Evolutionary conservation across 2,888 invertebrate species (phyloP), one percentile per base, ranked within the genome.

Genomic region (Synanthedon formicaeformis): DNA sequence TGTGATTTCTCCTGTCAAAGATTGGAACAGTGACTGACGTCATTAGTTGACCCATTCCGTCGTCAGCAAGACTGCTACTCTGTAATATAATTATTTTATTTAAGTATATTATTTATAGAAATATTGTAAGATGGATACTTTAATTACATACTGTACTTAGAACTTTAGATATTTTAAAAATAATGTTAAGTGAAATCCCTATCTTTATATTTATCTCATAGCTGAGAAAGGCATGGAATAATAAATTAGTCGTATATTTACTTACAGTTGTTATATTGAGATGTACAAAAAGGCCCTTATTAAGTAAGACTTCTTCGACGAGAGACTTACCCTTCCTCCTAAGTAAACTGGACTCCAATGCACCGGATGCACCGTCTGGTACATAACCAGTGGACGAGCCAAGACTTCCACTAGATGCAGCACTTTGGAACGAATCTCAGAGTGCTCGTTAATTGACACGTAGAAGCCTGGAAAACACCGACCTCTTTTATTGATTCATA

Each of bases 341-440:
- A 94, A 89, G 75, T 94, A 98, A 4, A 94, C 96, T 0, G 97
- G 95, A 61, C 97, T 97, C 99, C 99, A 99, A 64, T 97, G 94
- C 50, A 96, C 94, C 0, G 96, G 96, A 79, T 96, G 96, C 64
- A 95, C 92, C 49, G 93, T 93, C 75, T 96, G 94, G 74, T 96
- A 96, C 90, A 98, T 93, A 40, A 98, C 98, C 90, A 99, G 93
- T 0, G 99, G 98, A 50, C 98, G 89, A 12, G 98, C 97, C 89
- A 99, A 91, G 14, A 99, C 97, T 66, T 96, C 93, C 51, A 98
- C 92, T 73, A 98, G 97, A 75, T 98, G 96, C 69, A 99, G 90
- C 48, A 99, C 97, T 78, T 97, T 96, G 58, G 94, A 93, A 57
- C 94, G 92, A 6, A 98, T 95, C 81, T 98, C 97, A 1, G 95